Conservation (phyloP, 2,113 vertebrate genomes). For the Lepisosteus osseus region DNA sequence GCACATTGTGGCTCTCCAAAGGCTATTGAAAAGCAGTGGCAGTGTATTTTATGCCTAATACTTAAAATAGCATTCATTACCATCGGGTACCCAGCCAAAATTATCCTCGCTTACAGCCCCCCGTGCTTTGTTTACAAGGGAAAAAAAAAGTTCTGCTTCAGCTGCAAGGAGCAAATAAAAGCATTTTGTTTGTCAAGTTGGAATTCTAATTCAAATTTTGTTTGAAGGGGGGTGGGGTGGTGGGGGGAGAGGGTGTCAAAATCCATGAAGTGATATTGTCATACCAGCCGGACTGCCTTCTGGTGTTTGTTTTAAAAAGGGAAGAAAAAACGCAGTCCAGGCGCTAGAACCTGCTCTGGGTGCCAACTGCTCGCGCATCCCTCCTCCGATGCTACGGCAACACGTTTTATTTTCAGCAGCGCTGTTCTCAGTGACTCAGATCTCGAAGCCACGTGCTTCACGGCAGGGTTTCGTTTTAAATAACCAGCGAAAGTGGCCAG, state of each 20-base stretch:
- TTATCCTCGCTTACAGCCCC: slow-evolving; percentile 15
- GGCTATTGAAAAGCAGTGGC: no score
- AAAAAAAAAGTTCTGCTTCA: slow-evolving; percentile 29
- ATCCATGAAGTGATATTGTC: slow-evolving; percentile 73
- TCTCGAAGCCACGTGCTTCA: slow-evolving; percentile 62
- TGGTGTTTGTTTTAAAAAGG: slow-evolving; percentile 75
- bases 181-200: slow-evolving; percentile 42
- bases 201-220: slow-evolving; percentile 50
- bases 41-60: slow-evolving; percentile 5
- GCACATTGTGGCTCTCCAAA: no score
- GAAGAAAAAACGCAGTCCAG: slow-evolving; percentile 57
- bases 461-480: slow-evolving; percentile 52
- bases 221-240: slow-evolving; percentile 45
- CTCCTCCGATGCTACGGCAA: slow-evolving; percentile 75
- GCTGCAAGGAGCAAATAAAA: slow-evolving; percentile 26
- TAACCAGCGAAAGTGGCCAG: slow-evolving; percentile 40
- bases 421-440: slow-evolving; percentile 71
- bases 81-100: slow-evolving; percentile 11
- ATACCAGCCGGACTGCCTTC: slow-evolving; percentile 76
- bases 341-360: slow-evolving; percentile 68
- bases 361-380: slow-evolving; percentile 74
- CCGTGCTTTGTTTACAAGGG: slow-evolving; percentile 25
- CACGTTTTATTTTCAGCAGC: slow-evolving; percentile 79
- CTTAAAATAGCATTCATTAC: slow-evolving; percentile 23
- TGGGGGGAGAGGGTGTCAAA: slow-evolving; percentile 59